Conservation (phyloP, 2,888 invertebrate species). For the Agrotis exclamationis region DNA sequence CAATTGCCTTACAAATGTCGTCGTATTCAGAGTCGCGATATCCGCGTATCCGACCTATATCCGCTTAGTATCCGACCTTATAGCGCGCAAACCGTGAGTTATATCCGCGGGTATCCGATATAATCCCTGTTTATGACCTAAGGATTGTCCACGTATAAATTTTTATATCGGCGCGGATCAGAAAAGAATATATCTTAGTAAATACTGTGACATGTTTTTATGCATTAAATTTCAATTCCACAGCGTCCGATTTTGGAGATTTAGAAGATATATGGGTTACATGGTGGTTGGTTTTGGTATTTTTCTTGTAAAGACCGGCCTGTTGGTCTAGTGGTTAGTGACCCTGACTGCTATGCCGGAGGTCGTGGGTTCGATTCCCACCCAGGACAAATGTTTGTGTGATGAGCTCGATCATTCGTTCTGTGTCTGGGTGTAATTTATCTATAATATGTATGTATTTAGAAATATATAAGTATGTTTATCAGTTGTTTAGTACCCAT, state of each 20-base stretch:
- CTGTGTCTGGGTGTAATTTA: too few relatives aligned
- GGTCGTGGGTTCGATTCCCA: too few relatives aligned
- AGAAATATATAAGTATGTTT: too few relatives aligned
- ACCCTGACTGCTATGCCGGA: too few relatives aligned
- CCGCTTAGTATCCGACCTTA: conserved; percentile 66
- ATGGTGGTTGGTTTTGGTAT: not conserved
- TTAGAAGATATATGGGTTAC: conserved; percentile 20
- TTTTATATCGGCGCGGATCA: conserved; percentile 83
- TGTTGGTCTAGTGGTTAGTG: too few relatives aligned
- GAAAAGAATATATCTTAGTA: conserved; percentile 71
- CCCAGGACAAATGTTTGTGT: too few relatives aligned
- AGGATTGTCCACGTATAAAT: conserved; percentile 81
- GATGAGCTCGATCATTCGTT: too few relatives aligned
- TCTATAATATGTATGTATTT: too few relatives aligned
- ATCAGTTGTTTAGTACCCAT: too few relatives aligned
- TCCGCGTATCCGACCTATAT: conserved; percentile 65
- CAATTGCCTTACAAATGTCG: conserved; percentile 67
- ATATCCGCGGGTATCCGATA: conserved; percentile 69
- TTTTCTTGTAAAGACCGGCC: too few relatives aligned
- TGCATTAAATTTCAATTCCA: conserved; percentile 66
- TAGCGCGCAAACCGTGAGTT: conserved; percentile 68
- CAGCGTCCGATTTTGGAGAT: conserved; percentile 26
- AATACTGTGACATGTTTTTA: conserved; percentile 64
- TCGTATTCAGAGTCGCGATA: conserved; percentile 57
- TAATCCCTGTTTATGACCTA: conserved; percentile 81